Evolutionary conservation across 2,888 invertebrate genomes (phyloP).

Genomic region (Phragmatobia fuliginosa): DNA sequence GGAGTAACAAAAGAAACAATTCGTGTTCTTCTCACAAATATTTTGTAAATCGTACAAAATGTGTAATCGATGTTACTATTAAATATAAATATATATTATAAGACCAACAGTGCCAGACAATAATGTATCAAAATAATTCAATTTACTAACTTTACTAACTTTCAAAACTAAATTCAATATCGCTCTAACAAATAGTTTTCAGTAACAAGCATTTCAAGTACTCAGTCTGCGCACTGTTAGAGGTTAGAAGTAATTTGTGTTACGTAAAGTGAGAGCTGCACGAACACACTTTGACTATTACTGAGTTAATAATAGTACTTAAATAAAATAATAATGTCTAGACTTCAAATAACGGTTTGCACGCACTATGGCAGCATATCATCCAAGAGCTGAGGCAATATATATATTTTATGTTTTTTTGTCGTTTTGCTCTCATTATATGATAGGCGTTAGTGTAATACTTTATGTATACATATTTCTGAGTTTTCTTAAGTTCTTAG

Average conservation of each 20-base stretch:
- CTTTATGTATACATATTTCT: constrained; percentile 5
- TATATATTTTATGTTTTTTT: constrained; percentile 12
- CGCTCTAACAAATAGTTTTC: background rate
- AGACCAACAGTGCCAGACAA: too few relatives aligned
- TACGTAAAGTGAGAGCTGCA: constrained; percentile 18
- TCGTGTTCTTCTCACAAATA: too few relatives aligned
- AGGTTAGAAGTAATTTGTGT: constrained; percentile 11
- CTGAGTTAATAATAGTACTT: constrained; percentile 17
- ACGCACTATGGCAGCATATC: constrained; percentile 19
- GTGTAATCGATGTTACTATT: too few relatives aligned
- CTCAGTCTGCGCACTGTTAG: constrained; percentile 3
- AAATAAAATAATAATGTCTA: constrained; percentile 20
- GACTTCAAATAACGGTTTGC: constrained; percentile 3
- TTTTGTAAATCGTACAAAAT: too few relatives aligned
- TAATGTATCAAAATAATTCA: background rate
- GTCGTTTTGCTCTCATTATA: constrained; percentile 14
- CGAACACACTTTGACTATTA: constrained; percentile 9
- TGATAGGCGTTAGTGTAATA: background rate
- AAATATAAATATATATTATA: too few relatives aligned
- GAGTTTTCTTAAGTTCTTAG: background rate
- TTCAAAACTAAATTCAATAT: constrained; percentile 8
- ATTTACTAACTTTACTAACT: background rate
- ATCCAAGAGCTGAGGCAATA: constrained; percentile 3
- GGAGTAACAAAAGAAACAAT: too few relatives aligned
- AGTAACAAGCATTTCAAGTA: constrained; percentile 10